phyloP scores from a whole-genome alignment of 2,888 invertebrate species.

The Phrixothrix hirtus region DNA sequence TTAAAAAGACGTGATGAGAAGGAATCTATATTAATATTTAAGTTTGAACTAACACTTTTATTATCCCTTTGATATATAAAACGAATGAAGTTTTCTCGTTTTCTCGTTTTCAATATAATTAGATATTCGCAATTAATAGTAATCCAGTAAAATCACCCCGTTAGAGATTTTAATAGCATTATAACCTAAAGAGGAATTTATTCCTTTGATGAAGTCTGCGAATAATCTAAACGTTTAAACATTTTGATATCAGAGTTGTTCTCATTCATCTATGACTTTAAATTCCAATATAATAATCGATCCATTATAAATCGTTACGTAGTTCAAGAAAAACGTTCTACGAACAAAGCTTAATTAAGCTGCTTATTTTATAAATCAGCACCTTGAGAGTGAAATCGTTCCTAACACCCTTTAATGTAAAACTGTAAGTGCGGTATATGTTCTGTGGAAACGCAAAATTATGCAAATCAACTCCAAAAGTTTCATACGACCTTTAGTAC shows the following conservation, averaged over 20 bases:
- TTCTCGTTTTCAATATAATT: too few relatives aligned
- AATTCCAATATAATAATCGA: not conserved
- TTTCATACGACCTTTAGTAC: constrained; percentile 18
- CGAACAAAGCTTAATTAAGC: constrained; percentile 11
- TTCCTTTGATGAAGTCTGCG: not conserved
- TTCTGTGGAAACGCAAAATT: constrained; percentile 18
- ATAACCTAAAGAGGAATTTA: too few relatives aligned
- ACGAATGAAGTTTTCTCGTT: too few relatives aligned
- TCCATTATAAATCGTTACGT: not conserved
- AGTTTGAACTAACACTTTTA: too few relatives aligned
- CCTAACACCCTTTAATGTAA: constrained; percentile 18
- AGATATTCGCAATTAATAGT: too few relatives aligned
- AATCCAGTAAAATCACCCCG: too few relatives aligned
- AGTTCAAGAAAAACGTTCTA: constrained; percentile 3
- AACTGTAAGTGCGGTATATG: constrained; percentile 19
- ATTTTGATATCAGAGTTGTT: constrained; percentile 3
- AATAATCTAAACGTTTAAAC: not conserved
- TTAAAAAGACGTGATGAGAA: too few relatives aligned
- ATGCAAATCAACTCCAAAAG: constrained; percentile 24
- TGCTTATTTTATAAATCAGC: constrained; percentile 19
- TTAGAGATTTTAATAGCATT: too few relatives aligned
- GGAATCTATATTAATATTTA: too few relatives aligned
- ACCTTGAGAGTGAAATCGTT: constrained; percentile 15
- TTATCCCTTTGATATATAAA: too few relatives aligned
- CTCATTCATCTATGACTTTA: not conserved